A percentile compares a stretch with the other conserved stretches of the same genome.
phyloP scores from a whole-genome alignment of 2,797 vertebrate species.

The Esox masquinongy region DNA sequence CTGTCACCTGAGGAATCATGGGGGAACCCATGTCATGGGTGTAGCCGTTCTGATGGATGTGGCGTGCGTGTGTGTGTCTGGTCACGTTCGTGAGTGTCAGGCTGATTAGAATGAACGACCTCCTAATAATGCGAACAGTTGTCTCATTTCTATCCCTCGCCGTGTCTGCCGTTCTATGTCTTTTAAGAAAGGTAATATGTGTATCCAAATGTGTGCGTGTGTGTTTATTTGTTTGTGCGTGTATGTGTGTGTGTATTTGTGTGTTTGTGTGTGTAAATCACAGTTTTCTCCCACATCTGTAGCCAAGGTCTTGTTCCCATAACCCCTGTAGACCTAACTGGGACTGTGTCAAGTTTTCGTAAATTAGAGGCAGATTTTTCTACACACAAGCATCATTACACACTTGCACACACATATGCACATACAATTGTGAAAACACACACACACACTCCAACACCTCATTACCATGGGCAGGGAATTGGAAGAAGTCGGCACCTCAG shows the following conservation, averaged over 20 bases:
- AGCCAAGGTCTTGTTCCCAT: neutral
- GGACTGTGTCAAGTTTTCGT: neutral
- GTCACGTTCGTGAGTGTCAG: neutral
- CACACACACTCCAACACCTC: neutral
- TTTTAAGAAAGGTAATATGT: neutral
- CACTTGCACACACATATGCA: neutral
- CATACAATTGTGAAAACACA: neutral
- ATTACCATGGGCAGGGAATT: neutral
- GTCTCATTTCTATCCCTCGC: too few relatives aligned
- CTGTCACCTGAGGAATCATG: constrained; percentile 1
- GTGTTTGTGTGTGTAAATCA: neutral
- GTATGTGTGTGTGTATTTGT: too few relatives aligned
- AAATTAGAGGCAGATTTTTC: neutral
- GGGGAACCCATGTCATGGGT: neutral
- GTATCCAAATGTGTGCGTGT: too few relatives aligned
- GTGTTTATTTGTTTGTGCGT: neutral
- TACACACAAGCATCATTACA: neutral
- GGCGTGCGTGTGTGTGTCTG: neutral
- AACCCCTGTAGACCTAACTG: neutral
- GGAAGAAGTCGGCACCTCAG: neutral
- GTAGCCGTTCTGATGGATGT: neutral
- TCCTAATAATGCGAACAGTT: too few relatives aligned
- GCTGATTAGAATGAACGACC: too few relatives aligned
- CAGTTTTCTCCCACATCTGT: neutral
- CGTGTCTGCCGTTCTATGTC: too few relatives aligned